Evolutionary conservation across 2,113 vertebrate species (phyloP).

Genomic region (Dromas ardeola): DNA sequence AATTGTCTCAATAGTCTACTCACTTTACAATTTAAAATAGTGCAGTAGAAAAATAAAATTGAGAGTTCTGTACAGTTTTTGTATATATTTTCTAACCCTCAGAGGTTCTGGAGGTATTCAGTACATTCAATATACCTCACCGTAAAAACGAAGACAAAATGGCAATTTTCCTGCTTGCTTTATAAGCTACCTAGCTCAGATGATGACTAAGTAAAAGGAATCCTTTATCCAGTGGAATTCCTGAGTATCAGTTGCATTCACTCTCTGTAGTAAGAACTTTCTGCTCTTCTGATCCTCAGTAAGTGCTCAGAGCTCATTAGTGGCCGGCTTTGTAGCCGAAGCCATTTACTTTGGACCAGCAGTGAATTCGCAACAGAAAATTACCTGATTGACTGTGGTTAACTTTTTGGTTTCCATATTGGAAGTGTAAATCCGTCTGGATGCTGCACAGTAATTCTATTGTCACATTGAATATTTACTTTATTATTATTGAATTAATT

Average conservation of each 20-base stretch:
- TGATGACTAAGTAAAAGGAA: not conserved
- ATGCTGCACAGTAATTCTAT: not conserved
- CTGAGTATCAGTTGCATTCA: not conserved
- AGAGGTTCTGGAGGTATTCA: not conserved
- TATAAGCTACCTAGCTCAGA: not conserved
- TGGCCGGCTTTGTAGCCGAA: not conserved
- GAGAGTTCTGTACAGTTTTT: not conserved
- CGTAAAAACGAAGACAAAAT: not conserved
- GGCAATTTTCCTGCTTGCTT: not conserved
- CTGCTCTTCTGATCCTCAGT: not conserved
- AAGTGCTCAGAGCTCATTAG: not conserved
- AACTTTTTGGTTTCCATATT: not conserved
- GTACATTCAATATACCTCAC: not conserved
- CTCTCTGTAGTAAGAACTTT: rapidly evolving
- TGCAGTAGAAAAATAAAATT: not conserved
- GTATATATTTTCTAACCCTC: not conserved
- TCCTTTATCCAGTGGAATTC: not conserved
- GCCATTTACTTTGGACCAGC: not conserved
- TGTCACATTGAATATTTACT: not conserved
- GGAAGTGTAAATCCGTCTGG: not conserved
- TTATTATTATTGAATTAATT: no score
- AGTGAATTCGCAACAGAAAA: not conserved
- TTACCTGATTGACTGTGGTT: not conserved
- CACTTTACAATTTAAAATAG: not conserved
- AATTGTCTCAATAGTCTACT: not conserved